Evolutionary conservation across 2,888 invertebrate genomes (phyloP).

Genomic region (Nemotelus nigrinus): DNA sequence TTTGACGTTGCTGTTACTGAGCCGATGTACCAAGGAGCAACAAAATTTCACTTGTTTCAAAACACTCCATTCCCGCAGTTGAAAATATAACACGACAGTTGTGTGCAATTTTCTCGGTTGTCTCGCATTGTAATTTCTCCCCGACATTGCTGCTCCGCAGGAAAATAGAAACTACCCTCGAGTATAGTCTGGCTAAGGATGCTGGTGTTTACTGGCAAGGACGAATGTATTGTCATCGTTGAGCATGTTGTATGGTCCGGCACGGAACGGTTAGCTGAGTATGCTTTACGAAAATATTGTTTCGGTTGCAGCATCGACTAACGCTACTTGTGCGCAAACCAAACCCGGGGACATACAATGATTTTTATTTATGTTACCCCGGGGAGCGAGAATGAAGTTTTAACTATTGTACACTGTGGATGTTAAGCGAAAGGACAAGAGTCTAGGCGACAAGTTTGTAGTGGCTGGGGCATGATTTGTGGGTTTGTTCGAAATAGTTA

Average conservation of each 20-base stretch:
- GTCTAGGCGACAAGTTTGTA: neutral
- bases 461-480: too few species aligned
- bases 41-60: conserved; percentile 42
- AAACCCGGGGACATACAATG: neutral
- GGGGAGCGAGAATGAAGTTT: conserved; percentile 25
- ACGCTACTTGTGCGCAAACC: conserved; percentile 18
- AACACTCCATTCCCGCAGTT: neutral
- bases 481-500: too few species aligned
- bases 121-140: conserved; percentile 37
- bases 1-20: conserved; percentile 5
- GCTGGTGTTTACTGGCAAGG: neutral
- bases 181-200: conserved; percentile 25
- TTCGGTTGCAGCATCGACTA: neutral
- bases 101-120: conserved; percentile 43
- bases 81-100: conserved; percentile 36
- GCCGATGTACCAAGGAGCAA: conserved; percentile 2
- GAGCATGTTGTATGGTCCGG: too few species aligned
- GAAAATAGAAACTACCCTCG: conserved; percentile 41
- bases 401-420: neutral
- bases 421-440: neutral
- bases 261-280: too few species aligned
- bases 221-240: too few species aligned
- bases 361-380: conserved; percentile 40
- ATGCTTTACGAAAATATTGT: too few species aligned
- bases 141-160: conserved; percentile 29